Evolutionary conservation across 2,888 invertebrate species (phyloP), one percentile per base, ranked within the genome.

Genomic region (Lycocerus yunnanus): DNA sequence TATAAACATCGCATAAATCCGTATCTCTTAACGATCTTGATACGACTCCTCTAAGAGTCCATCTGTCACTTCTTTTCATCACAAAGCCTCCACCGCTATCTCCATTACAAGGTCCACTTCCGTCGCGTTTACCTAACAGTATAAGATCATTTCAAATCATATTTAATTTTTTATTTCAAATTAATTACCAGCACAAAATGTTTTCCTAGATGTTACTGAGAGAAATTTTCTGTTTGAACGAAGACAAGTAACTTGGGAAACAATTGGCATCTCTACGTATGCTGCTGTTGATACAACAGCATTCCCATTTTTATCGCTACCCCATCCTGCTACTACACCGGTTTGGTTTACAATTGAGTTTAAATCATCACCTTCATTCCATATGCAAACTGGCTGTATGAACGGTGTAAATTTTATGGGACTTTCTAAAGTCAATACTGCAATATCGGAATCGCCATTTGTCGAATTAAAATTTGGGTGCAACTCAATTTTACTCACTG

Each of bases 261-360:
- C 90, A 1, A 92, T 85, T 0, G 90, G 90, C 63, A 90, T 83
- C 5, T 84, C 86, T 4, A 88, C 88, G 84, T 89, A 87, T 11
- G 88, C 87, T 0, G 91, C 90, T 68, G 88, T 88, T 0, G 88
- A 87, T 43, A 86, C 85, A 3, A 87, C 85, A 3, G 84, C 86
- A 0, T 85, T 84, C 0, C 88, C 89, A 0, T 82, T 77, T 76
- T 89, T 89, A 65, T 88, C 89, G 6, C 85, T 86, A 13, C 91
- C 91, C 91, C 91, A 92, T 8, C 91, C 91, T 1, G 90, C 89
- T 4, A 91, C 90, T 84, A 87, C 85, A 13, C 90, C 91, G n/a
- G 77, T 81, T 69, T 85, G 85, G 0, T 0, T 89, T 0, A 81
- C 74, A 6, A 82, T 71, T 2, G 16, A 9, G 3, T 81, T 85